Evolutionary conservation across 1,140 invertebrate genomes (phyloP), one percentile per base, ranked within the genome.

Genomic region (Mizuhopecten yessoensis): DNA sequence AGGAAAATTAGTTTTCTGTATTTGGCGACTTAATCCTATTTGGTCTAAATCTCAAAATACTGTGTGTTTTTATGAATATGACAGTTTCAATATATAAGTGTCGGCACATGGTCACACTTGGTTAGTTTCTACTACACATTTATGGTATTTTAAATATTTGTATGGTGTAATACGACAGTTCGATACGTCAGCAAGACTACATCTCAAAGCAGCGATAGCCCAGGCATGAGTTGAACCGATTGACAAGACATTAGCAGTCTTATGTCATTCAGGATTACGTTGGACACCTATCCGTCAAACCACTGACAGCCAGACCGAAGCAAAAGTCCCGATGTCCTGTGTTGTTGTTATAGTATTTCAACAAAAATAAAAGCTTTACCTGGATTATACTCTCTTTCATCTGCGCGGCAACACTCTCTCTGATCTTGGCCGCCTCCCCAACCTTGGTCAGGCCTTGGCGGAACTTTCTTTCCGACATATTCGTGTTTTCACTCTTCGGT

Each of bases 321-420:
- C 9, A 13, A 75, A 75, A 75, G 57, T 75, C 29, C 57, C 17
- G 57, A 75, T 75, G n/a, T 29, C n/a, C 57, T 5, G 57, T 75
- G 57, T 29, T 75, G 57, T 75, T 75, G n/a, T 75, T 75, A 5
- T 2, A 75, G 29, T 3, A 5, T 75, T 75, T 5, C n/a, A 75
- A 9, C 1, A 29, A 75, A 75, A 75, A 75, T 75, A 75, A 0
- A n/a, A 75, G 23, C 89, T 91, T 93, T 90, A 94, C 94, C 90
- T 91, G 91, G 86, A 94, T 94, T 5, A 93, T 93, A 89, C 90
- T 94, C 87, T 94, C 93, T 91, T 93, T 91, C 88, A 94, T 89
- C 87, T 93, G 92, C 36, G 92, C 90, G 23, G 93, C 93, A 23
- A 94, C 94, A 17, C 90, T 91, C 87, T 94, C 91, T 45, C 94